A percentile compares a stretch with the other conserved stretches of the same genome.
These are phyloP conservation scores for Passer domesticus DNA, from an alignment of 2,113 vertebrate species.

Conservation along the genomic window DNA sequence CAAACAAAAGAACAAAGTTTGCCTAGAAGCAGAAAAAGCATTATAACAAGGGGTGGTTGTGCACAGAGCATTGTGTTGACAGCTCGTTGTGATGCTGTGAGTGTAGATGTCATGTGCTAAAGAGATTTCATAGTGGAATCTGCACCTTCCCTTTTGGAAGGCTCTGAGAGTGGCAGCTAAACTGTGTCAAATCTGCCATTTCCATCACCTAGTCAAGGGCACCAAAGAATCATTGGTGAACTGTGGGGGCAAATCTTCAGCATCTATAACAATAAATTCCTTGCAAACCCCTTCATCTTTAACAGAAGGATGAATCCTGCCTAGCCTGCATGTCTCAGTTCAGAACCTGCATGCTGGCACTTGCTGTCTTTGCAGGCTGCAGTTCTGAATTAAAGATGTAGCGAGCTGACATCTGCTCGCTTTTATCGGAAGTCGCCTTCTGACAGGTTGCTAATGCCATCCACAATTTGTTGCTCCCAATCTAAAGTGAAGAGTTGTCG, in stretches of 20 bases:
- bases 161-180: background rate
- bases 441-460: slow-evolving; percentile 7
- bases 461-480: background rate
- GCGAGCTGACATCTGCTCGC: background rate
- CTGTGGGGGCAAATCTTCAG: background rate
- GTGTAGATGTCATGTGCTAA: background rate
- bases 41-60: background rate
- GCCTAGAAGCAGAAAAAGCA: background rate
- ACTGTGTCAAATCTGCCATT: background rate
- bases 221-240: background rate
- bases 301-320: background rate
- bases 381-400: slow-evolving; percentile 3
- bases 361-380: background rate
- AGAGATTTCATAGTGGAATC: background rate
- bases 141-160: background rate
- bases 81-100: background rate
- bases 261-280: background rate
- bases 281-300: background rate
- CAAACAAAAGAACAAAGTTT: background rate
- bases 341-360: background rate
- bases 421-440: background rate
- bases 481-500: background rate
- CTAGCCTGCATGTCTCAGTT: background rate
- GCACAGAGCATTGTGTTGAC: background rate
- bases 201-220: background rate